phyloP scores from a whole-genome alignment of 2,888 invertebrate genomes.

The Morinoia aosen region DNA sequence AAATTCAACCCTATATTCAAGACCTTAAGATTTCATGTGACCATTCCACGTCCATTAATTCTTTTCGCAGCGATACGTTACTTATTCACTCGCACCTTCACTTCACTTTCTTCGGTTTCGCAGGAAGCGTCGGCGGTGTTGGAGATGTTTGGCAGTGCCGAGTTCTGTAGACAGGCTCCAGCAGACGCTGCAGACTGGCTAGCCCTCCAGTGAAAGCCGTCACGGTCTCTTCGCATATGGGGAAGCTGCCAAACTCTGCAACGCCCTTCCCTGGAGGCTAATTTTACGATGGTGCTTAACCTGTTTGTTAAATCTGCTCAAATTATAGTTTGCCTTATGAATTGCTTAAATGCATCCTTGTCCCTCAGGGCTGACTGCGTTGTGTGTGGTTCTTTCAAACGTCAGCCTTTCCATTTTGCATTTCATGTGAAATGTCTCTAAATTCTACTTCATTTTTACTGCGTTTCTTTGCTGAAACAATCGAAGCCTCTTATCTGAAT shows the following conservation, averaged over 20 bases:
- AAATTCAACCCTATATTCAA: not conserved
- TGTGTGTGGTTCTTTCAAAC: not conserved
- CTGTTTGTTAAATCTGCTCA: not conserved
- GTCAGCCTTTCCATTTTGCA: not conserved
- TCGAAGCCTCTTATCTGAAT: too few species aligned
- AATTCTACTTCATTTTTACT: not conserved
- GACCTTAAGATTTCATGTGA: not conserved
- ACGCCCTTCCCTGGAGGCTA: not conserved
- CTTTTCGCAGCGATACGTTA: not conserved
- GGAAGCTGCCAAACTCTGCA: not conserved
- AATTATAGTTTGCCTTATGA: not conserved
- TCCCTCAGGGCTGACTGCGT: not conserved
- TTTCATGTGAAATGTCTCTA: not conserved
- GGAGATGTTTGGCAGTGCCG: not conserved
- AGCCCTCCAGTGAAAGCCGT: not conserved
- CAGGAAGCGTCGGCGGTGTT: not conserved
- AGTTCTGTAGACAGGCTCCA: not conserved
- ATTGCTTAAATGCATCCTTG: not conserved
- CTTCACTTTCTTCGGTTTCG: not conserved
- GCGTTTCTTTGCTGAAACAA: too few species aligned
- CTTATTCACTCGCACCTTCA: not conserved
- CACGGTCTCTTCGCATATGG: not conserved
- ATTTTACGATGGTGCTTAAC: not conserved
- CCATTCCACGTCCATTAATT: not conserved
- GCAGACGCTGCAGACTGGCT: not conserved